A percentile compares a stretch with the other conserved stretches of the same genome.
Conservation (phyloP, 2,797 vertebrate genomes). For the Chloroceryle inda region DNA sequence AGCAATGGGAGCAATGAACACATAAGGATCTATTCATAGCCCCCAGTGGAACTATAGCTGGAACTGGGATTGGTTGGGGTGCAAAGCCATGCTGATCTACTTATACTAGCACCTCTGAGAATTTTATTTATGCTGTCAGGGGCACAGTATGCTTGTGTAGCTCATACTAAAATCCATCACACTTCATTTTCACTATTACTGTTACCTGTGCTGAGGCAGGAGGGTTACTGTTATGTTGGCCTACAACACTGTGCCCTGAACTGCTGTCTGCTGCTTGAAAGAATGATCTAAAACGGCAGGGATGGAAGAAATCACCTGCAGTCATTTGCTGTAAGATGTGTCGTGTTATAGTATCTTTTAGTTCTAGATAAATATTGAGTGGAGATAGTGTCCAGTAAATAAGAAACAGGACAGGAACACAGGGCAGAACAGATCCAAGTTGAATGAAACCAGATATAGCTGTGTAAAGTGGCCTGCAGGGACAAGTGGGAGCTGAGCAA, state of each 20-base stretch:
- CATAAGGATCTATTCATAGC: background rate
- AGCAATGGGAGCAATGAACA: background rate
- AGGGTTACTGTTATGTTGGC: background rate
- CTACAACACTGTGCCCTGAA: background rate
- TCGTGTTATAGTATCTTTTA: background rate
- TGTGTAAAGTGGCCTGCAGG: constrained; percentile 7
- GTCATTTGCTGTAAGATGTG: background rate
- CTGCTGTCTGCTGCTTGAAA: background rate
- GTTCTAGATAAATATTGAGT: background rate
- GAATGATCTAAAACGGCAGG: background rate
- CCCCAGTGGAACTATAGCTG: background rate
- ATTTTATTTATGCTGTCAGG: background rate
- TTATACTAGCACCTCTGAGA: background rate
- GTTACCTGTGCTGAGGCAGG: background rate
- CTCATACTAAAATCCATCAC: background rate
- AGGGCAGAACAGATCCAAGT: background rate
- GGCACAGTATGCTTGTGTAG: background rate
- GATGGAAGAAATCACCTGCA: background rate
- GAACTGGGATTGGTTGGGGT: background rate
- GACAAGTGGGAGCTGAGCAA: constrained; percentile 44
- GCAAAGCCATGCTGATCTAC: background rate
- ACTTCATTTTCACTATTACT: background rate
- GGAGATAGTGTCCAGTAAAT: background rate
- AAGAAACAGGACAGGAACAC: background rate
- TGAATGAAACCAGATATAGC: constrained; percentile 8